Evolutionary conservation across 1,140 invertebrate species (phyloP).

Genomic region (Leptinotarsa lineolata): DNA sequence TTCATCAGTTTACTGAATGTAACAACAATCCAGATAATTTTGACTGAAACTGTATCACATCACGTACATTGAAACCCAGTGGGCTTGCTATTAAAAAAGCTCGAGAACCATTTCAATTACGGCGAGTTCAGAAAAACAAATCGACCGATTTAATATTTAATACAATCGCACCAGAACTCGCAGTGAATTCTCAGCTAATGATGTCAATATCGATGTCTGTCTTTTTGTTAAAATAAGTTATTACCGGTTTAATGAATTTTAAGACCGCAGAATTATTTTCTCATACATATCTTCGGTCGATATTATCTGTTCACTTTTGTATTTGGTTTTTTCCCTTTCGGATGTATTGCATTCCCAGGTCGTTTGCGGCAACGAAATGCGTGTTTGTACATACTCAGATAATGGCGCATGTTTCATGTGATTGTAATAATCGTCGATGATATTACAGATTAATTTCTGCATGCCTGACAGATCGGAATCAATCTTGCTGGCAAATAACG

Average conservation of each 20-base stretch:
- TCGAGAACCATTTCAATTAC: constrained; percentile 35
- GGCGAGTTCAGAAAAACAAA: constrained; percentile 40
- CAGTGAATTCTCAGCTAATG: constrained; percentile 41
- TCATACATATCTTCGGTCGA: constrained; percentile 44
- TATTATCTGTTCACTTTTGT: constrained; percentile 44
- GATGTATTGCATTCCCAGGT: constrained; percentile 18
- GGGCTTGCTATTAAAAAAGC: constrained; percentile 8
- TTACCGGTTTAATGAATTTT: constrained; percentile 49
- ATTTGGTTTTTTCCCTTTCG: constrained; percentile 6
- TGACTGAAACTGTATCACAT: background rate
- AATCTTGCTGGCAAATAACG: background rate
- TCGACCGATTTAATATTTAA: constrained; percentile 42
- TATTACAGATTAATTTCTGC: constrained; percentile 24
- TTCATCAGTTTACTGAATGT: background rate
- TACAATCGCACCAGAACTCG: constrained; percentile 39
- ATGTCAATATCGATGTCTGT: constrained; percentile 43
- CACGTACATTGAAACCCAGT: constrained; percentile 1
- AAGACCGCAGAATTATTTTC: constrained; percentile 44
- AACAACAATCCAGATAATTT: background rate
- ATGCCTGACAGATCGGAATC: constrained; percentile 12
- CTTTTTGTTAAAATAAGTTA: constrained; percentile 48
- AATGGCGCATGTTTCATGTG: constrained; percentile 20
- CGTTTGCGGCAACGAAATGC: constrained; percentile 7
- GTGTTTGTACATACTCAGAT: constrained; percentile 16
- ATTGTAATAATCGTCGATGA: constrained; percentile 15